These are phyloP conservation scores for Microvelia longipes DNA, from an alignment of 1,140 invertebrate genomes.

Conservation along the genomic window DNA sequence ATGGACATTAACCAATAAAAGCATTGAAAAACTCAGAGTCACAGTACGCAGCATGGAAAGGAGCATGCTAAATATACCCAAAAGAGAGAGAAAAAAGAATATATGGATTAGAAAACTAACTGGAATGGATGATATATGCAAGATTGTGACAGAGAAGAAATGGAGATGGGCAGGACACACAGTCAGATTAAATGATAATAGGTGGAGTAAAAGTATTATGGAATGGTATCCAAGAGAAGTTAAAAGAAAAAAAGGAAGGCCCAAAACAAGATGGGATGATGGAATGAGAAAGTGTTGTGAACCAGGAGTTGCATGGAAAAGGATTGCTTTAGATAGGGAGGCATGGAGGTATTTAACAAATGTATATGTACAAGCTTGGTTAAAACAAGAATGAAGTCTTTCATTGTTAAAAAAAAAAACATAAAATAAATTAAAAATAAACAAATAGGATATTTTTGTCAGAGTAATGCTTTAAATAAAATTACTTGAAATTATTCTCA, in stretches of 20 bases:
- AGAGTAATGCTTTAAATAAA: no score
- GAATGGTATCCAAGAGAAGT: neutral
- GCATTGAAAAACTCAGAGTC: neutral
- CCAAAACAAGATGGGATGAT: neutral
- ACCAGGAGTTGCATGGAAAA: neutral
- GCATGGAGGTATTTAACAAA: neutral
- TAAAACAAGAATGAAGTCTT: no score
- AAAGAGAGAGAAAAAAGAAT: neutral
- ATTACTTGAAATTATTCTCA: no score
- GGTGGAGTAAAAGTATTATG: neutral
- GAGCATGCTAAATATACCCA: neutral
- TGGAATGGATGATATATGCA: neutral
- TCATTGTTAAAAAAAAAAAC: no score
- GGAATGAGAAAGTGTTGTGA: neutral
- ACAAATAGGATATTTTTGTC: no score
- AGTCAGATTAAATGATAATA: neutral
- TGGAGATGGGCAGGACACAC: neutral
- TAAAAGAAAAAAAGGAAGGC: constrained; percentile 2
- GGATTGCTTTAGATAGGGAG: neutral
- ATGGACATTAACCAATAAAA: neutral
- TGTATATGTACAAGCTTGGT: neutral
- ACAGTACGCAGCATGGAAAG: neutral
- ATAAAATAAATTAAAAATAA: no score
- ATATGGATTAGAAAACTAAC: neutral
- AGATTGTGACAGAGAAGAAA: neutral